phyloP scores from a whole-genome alignment of 2,888 invertebrate species.

The Habrosyne pyritoides region DNA sequence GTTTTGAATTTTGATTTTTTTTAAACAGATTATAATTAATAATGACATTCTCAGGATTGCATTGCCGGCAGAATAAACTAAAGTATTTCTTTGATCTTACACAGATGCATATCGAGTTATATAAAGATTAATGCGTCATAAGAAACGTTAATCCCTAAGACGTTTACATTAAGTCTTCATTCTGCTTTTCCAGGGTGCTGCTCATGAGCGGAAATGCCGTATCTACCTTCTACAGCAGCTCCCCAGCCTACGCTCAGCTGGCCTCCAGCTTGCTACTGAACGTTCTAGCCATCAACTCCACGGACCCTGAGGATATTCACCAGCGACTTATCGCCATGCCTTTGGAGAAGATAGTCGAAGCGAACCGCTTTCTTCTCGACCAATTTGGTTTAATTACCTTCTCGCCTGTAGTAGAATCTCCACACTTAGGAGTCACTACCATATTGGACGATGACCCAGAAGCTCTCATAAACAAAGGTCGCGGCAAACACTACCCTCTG shows the following conservation, averaged over 20 bases:
- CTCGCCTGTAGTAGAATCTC: constrained; percentile 62
- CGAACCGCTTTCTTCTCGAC: constrained; percentile 52
- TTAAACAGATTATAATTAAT: too few relatives aligned
- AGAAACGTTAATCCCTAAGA: too few relatives aligned
- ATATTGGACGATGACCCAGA: constrained; percentile 68
- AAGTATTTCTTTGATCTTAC: too few relatives aligned
- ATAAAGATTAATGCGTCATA: too few relatives aligned
- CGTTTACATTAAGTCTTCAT: too few relatives aligned
- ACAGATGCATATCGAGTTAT: too few relatives aligned
- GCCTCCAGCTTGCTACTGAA: constrained; percentile 50
- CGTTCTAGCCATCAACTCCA: constrained; percentile 69
- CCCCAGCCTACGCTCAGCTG: constrained; percentile 53
- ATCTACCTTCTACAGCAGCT: constrained; percentile 54
- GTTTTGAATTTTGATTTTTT: too few relatives aligned
- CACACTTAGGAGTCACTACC: constrained; percentile 53
- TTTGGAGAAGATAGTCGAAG: constrained; percentile 53
- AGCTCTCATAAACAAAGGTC: constrained; percentile 48
- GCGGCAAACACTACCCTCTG: constrained; percentile 59
- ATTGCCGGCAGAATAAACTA: too few relatives aligned
- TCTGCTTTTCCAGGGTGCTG: constrained; percentile 58
- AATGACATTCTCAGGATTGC: too few relatives aligned
- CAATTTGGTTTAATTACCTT: constrained; percentile 57
- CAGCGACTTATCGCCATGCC: constrained; percentile 53
- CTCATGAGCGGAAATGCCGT: constrained; percentile 66
- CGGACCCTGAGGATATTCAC: constrained; percentile 55